These are phyloP conservation scores for Salvator merianae DNA, from an alignment of 2,113 vertebrate genomes.

Conservation along the genomic window DNA sequence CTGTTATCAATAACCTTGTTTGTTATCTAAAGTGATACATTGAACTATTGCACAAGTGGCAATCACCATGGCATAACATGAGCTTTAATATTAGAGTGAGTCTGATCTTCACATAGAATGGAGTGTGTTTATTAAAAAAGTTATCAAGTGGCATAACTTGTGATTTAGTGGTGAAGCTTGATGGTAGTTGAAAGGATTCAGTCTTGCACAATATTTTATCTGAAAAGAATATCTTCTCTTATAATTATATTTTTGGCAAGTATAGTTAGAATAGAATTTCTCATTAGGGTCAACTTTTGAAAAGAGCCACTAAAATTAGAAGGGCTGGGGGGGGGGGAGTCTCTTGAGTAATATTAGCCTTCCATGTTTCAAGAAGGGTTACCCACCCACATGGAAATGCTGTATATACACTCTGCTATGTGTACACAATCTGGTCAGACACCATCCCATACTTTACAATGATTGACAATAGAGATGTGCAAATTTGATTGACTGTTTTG, in stretches of 20 bases:
- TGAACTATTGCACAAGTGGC: conserved; percentile 42
- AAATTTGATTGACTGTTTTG: too few species aligned
- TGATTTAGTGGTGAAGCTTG: neutral
- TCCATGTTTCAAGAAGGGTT: too few species aligned
- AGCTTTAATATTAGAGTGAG: conserved; percentile 44
- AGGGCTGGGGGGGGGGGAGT: neutral
- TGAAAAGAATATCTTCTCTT: neutral
- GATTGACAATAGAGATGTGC: too few species aligned
- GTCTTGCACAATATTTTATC: neutral
- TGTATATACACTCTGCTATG: too few species aligned
- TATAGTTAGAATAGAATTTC: neutral
- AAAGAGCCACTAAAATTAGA: neutral
- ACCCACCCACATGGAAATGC: too few species aligned
- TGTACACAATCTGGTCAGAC: too few species aligned
- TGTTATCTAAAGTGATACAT: neutral
- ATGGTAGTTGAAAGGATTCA: neutral
- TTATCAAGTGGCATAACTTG: neutral
- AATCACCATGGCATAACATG: conserved; percentile 47
- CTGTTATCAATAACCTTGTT: neutral
- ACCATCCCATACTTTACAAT: too few species aligned
- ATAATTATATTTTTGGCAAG: neutral
- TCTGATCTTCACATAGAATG: conserved; percentile 28
- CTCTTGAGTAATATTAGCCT: too few species aligned
- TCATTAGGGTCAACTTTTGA: neutral
- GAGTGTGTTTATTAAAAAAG: too few species aligned